Percentiles rank a stretch among this genome's conserved stretches.
Evolutionary conservation across 2,888 invertebrate genomes (phyloP).

Genomic region (Balanococcus diminutus): DNA sequence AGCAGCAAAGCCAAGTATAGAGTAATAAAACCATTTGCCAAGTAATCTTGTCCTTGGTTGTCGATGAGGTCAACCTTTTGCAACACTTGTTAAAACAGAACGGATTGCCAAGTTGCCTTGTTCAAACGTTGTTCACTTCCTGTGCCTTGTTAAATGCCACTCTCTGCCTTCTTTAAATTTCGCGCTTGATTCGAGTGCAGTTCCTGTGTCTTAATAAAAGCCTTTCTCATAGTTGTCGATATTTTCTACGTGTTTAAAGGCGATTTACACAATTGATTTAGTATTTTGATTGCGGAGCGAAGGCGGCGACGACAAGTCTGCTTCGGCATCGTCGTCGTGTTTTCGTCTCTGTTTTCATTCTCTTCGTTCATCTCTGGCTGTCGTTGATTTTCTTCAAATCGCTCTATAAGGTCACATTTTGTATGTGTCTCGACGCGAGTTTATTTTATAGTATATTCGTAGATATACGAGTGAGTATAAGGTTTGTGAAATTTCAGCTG

Average conservation of each 20-base stretch:
- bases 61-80: constrained; percentile 48
- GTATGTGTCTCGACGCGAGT: background rate
- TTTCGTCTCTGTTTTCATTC: background rate
- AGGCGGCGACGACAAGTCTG: background rate
- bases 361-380: background rate
- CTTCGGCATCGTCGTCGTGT: background rate
- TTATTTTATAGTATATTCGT: background rate
- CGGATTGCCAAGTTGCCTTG: constrained; percentile 49
- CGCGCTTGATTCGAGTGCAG: constrained; percentile 38
- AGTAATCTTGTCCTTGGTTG: constrained; percentile 39
- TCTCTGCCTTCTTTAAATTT: constrained; percentile 40
- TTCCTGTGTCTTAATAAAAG: constrained; percentile 36
- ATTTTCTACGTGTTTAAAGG: constrained; percentile 28
- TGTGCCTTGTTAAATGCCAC: constrained; percentile 47
- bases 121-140: constrained; percentile 39
- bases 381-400: background rate
- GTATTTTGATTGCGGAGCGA: background rate
- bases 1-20: constrained; percentile 28
- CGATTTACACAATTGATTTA: constrained; percentile 28
- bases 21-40: constrained; percentile 51
- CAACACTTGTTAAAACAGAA: constrained; percentile 48
- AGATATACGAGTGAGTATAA: background rate
- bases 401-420: background rate
- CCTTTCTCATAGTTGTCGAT: constrained; percentile 3
- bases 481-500: background rate